Conservation (phyloP, 1,140 invertebrate species). For the Drosophila sp. region DNA sequence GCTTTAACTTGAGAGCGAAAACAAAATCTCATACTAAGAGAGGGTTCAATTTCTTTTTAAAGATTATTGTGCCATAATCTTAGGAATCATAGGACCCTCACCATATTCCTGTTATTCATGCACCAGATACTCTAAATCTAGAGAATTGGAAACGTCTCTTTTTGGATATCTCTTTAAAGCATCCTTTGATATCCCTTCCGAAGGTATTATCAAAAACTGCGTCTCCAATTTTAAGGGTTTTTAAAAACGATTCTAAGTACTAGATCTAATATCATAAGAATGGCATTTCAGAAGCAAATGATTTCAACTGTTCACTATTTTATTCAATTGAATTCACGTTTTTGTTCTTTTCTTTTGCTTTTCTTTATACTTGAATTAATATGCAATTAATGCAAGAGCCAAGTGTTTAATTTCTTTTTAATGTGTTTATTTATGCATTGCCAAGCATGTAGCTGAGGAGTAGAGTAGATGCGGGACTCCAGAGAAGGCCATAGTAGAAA, state of each 20-base stretch:
- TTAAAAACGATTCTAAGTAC: no score
- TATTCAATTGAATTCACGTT: slow-evolving; percentile 8
- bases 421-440: slow-evolving; percentile 78
- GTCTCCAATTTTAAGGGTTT: no score
- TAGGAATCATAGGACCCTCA: no score
- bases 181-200: no score
- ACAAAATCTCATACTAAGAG: no score
- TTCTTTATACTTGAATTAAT: slow-evolving; percentile 50
- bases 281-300: background rate
- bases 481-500: background rate
- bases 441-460: slow-evolving; percentile 59
- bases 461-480: background rate
- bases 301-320: background rate
- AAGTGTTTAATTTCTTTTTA: slow-evolving; percentile 77
- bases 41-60: no score
- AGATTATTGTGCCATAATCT: no score
- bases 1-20: background rate
- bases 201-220: no score
- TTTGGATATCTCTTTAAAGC: no score
- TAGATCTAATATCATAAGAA: background rate
- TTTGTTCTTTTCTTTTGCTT: slow-evolving; percentile 30
- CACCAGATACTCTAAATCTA: no score
- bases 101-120: no score
- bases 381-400: slow-evolving; percentile 57
- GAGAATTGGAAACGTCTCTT: no score